Base-by-base conservation (phyloP, 2,113 vertebrate species). In the Himantopus leucocephalus region DNA sequence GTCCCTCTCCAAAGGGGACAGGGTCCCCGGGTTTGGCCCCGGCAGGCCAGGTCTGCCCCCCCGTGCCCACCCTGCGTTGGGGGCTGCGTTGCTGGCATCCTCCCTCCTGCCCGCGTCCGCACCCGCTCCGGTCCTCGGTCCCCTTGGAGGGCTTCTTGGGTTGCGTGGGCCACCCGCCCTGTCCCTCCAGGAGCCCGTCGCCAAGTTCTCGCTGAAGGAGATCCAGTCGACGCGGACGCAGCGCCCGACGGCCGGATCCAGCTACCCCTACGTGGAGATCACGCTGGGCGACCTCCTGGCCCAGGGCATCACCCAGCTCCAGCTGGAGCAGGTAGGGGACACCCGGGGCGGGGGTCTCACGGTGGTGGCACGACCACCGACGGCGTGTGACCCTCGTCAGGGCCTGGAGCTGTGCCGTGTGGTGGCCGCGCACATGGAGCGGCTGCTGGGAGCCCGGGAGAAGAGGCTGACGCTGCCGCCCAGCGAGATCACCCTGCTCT, bases 401-500 rank as follows among this genome's bases (percentile, higher is more conserved):
- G 99, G 99, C 59, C 97, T 99, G 98, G 99, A 99, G 97, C 97
- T 99, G 82, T 99, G 99, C 91, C 98, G 99, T 1, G 99, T 99
- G 79, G 98, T 99, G 60, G 99, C 99, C 5, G 98, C 98, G 78
- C 99, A 99, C 71, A 98, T 99, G 98, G 99, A 99, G 92, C 99
- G 97, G 97, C 97, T 99, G 96, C 95, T 99, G 80, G 98, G 98
- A 0, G 98, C 98, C 35, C 98, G 99, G 32, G 99, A 99, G 97
- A 99, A 99, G 97, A 98, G 99, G 92, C 98, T 99, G 32, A 99
- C 99, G 1, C 97, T 99, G 89, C 99, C 99, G 10, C 99, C 99
- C 52, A 99, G 99, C 5, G 99, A 99, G 98, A 99, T 99, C 93
- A 99, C 99, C 6, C 97, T 99, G 91, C 98, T 99, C 52, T 99